Percentiles rank a stretch among this genome's conserved stretches.
phyloP scores from a whole-genome alignment of 2,888 invertebrate species.

The Meliscaeva auricollis region DNA sequence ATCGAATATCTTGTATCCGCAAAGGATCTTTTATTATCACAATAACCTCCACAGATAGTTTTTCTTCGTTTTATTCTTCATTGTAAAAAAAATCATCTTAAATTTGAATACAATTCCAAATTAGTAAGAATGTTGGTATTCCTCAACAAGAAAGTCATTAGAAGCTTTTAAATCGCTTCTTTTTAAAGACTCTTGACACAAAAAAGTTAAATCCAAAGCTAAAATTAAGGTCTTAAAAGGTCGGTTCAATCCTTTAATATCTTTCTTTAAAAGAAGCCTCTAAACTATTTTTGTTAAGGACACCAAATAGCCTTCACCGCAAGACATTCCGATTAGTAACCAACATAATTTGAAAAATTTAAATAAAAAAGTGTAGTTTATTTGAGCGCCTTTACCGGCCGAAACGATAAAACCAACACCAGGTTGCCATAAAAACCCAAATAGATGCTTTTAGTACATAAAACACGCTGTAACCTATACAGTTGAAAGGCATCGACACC shows the following conservation, averaged over 20 bases:
- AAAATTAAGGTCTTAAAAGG: conserved; percentile 31
- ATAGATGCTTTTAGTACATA: conserved; percentile 69
- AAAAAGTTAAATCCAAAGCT: background rate
- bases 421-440: conserved; percentile 71
- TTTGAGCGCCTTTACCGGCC: conserved; percentile 57
- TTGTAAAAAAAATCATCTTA: conserved; percentile 34
- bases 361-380: conserved; percentile 66
- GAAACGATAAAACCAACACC: conserved; percentile 74
- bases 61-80: conserved; percentile 33
- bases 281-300: conserved; percentile 31
- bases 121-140: conserved; percentile 20
- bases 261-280: conserved; percentile 18
- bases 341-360: conserved; percentile 49
- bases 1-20: conserved; percentile 18
- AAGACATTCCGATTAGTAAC: conserved; percentile 47
- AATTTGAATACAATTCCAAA: conserved; percentile 43
- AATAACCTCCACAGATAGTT: conserved; percentile 58
- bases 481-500: conserved; percentile 52
- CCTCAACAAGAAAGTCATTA: conserved; percentile 22
- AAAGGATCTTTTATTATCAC: conserved; percentile 48
- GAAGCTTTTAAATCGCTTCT: conserved; percentile 56
- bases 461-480: conserved; percentile 72
- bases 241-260: conserved; percentile 54
- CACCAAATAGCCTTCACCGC: conserved; percentile 15
- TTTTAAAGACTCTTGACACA: background rate